A percentile compares a stretch with the other conserved stretches of the same genome.
Evolutionary conservation across 2,113 vertebrate species (phyloP).

Genomic region (Grus americana): DNA sequence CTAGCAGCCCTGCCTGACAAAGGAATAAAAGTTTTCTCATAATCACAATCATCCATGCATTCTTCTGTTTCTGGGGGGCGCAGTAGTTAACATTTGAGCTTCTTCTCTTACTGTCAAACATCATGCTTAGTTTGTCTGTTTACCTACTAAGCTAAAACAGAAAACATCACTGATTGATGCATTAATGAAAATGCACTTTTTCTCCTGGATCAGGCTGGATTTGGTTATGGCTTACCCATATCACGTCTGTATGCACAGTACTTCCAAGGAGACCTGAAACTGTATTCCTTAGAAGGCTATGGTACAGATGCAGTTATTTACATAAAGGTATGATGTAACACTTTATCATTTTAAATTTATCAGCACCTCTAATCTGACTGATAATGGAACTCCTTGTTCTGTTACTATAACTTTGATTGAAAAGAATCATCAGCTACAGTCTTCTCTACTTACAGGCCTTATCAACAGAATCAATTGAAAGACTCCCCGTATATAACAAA

Average conservation of each 20-base stretch:
- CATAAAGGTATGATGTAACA: constrained; percentile 83
- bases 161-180: not conserved
- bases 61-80: not conserved
- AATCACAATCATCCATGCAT: not conserved
- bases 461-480: constrained; percentile 94
- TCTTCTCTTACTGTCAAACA: not conserved
- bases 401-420: not conserved
- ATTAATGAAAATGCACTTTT: not conserved
- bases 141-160: not conserved
- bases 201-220: constrained; percentile 85
- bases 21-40: not conserved
- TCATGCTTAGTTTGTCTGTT: not conserved
- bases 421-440: not conserved
- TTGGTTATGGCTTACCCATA: constrained; percentile 95
- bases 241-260: constrained; percentile 95
- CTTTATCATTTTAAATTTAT: not conserved
- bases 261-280: constrained; percentile 96
- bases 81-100: not conserved
- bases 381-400: not conserved
- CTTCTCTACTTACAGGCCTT: constrained; percentile 80
- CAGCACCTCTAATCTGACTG: not conserved
- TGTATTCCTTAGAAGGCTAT: constrained; percentile 95
- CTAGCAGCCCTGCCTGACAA: not conserved
- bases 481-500: constrained; percentile 96
- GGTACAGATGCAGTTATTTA: constrained; percentile 95